Evolutionary conservation across 2,888 invertebrate genomes (phyloP).

Genomic region (Cheilosia variabilis): DNA sequence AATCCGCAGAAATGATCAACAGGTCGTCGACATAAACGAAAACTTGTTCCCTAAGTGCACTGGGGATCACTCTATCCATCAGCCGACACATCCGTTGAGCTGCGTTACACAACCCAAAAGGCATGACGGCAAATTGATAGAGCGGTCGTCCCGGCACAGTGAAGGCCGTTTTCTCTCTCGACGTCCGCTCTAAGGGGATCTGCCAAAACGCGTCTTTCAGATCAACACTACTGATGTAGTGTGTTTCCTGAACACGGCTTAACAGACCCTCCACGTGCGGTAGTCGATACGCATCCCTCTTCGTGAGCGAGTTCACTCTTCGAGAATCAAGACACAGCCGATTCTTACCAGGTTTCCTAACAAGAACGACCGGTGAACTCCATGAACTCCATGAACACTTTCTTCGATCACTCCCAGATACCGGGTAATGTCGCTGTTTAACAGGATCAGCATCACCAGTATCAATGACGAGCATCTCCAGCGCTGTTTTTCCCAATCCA

Average conservation of each 20-base stretch:
- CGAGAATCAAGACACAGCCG: neutral
- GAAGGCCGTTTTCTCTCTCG: too few species aligned
- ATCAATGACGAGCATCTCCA: neutral
- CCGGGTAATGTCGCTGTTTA: neutral
- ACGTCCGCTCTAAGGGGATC: neutral
- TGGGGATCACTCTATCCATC: conserved; percentile 12
- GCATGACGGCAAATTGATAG: neutral
- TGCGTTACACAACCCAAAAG: conserved; percentile 4
- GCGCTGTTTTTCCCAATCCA: neutral
- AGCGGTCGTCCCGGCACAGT: neutral
- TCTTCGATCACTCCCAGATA: neutral
- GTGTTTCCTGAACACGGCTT: too few species aligned
- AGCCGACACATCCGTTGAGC: conserved; percentile 15
- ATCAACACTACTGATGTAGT: too few species aligned
- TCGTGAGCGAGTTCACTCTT: neutral
- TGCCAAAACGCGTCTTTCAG: conserved; percentile 1
- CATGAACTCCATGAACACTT: neutral
- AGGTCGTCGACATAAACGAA: neutral
- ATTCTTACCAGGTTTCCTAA: neutral
- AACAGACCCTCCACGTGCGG: too few species aligned
- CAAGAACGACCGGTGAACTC: neutral
- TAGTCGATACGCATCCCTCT: too few species aligned
- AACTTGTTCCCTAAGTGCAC: neutral
- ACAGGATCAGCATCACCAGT: neutral
- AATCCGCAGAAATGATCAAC: conserved; percentile 5